These are phyloP conservation scores for Lucilia sericata DNA, from an alignment of 1,140 invertebrate species.

Conservation along the genomic window DNA sequence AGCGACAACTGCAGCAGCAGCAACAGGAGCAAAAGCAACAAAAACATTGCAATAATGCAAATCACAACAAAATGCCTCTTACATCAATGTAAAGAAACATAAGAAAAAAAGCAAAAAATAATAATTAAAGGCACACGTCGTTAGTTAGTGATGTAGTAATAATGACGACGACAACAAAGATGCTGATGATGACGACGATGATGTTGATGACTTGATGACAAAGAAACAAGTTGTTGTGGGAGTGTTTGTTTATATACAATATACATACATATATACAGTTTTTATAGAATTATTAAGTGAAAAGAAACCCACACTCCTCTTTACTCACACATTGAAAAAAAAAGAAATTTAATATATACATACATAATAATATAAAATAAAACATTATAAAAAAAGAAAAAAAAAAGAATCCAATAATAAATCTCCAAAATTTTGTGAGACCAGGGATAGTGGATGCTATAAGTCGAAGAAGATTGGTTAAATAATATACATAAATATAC, in stretches of 20 bases:
- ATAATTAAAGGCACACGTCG: no score
- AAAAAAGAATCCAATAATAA: slow-evolving; percentile 10
- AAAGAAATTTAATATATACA: no score
- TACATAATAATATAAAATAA: no score
- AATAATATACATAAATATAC: slow-evolving; percentile 43
- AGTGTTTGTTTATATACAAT: not conserved
- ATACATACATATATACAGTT: no score
- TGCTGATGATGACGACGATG: not conserved
- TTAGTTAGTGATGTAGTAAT: not conserved
- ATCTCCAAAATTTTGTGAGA: slow-evolving; percentile 19
- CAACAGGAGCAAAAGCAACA: slow-evolving; percentile 10
- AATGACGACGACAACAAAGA: not conserved
- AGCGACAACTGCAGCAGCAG: slow-evolving; percentile 18
- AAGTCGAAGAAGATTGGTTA: slow-evolving; percentile 28
- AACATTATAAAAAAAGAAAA: not conserved
- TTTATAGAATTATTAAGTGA: no score
- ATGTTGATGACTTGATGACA: no score
- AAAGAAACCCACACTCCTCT: no score
- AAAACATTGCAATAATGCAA: slow-evolving; percentile 38
- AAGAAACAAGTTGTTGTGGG: not conserved
- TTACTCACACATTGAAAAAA: no score
- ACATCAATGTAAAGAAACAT: slow-evolving; percentile 34
- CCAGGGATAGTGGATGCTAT: slow-evolving; percentile 15
- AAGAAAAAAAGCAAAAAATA: no score
- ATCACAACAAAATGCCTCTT: slow-evolving; percentile 32